These are phyloP conservation scores for Malacosoma neustria DNA, from an alignment of 2,888 invertebrate genomes.

Conservation along the genomic window DNA sequence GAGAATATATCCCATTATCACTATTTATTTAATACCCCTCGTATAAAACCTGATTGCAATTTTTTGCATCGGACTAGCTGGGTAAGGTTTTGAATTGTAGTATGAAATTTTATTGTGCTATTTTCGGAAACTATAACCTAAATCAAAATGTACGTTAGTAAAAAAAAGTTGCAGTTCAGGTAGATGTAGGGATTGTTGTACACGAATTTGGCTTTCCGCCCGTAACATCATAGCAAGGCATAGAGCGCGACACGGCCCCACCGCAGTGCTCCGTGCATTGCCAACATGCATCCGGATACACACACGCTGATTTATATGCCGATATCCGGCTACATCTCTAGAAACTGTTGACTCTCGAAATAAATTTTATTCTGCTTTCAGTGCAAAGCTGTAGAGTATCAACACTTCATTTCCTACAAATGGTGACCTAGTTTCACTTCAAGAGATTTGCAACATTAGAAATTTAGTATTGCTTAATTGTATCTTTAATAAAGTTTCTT, in stretches of 20 bases:
- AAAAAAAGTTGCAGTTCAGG: conserved; percentile 10
- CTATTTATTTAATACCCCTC: no score
- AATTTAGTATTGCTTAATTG: no score
- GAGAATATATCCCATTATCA: no score
- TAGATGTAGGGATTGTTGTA: conserved; percentile 10
- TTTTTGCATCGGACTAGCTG: no score
- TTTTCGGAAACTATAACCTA: no score
- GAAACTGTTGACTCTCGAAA: conserved; percentile 20
- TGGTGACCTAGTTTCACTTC: no score
- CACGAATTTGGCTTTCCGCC: conserved; percentile 20
- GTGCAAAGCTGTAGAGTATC: not conserved
- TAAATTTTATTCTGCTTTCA: conserved; percentile 16
- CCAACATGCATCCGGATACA: conserved; percentile 32
- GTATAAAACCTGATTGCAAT: no score
- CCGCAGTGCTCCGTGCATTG: conserved; percentile 16
- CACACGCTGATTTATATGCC: conserved; percentile 44
- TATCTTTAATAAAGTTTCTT: no score
- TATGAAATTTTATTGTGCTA: no score
- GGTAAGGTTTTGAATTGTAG: no score
- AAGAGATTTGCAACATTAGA: no score
- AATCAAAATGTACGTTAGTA: no score
- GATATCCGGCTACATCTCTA: conserved; percentile 35
- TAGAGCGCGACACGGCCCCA: conserved; percentile 12
- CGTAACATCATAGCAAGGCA: conserved; percentile 9
- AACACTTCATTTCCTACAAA: not conserved